These are phyloP conservation scores for Chrysaora quinquecirrha DNA, from an alignment of 30 jellyfish, hydroid and myxozoan genomes.

Conservation along the genomic window DNA sequence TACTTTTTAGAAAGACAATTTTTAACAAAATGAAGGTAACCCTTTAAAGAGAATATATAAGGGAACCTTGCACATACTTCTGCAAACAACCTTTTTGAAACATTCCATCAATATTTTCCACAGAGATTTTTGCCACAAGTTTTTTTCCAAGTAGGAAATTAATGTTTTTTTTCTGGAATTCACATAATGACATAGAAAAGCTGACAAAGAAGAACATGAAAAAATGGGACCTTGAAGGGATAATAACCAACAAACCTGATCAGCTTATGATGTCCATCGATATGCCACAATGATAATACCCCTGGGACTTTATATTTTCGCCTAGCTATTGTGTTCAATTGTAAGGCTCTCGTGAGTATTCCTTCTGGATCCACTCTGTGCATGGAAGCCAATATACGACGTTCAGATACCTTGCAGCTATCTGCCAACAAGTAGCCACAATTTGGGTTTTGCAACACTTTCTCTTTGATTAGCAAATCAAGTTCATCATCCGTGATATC, in stretches of 20 bases:
- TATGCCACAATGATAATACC: not conserved
- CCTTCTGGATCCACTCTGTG: conserved; percentile 27
- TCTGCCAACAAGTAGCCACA: conserved; percentile 8
- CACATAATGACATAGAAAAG: too few species aligned
- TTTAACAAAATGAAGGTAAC: not conserved
- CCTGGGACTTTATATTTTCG: conserved; percentile 8
- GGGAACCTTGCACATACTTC: not conserved
- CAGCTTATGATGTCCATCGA: conserved; percentile 19
- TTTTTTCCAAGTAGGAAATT: too few species aligned
- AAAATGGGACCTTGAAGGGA: too few species aligned
- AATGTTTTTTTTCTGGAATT: too few species aligned
- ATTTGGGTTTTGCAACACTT: not conserved
- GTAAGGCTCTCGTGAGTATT: not conserved
- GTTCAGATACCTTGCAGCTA: not conserved
- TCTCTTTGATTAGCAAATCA: not conserved
- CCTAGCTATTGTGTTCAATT: not conserved
- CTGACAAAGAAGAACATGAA: too few species aligned
- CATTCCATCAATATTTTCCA: not conserved
- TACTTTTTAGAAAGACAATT: not conserved
- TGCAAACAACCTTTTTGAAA: not conserved
- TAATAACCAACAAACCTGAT: conserved; percentile 12
- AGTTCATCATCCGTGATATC: not conserved
- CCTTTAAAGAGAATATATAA: not conserved
- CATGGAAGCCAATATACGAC: not conserved
- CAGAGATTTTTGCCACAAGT: too few species aligned